Percentiles rank a stretch among this genome's conserved stretches.
phyloP scores from a whole-genome alignment of 2,797 vertebrate species.

The Cynodonichthys magdalenae region DNA sequence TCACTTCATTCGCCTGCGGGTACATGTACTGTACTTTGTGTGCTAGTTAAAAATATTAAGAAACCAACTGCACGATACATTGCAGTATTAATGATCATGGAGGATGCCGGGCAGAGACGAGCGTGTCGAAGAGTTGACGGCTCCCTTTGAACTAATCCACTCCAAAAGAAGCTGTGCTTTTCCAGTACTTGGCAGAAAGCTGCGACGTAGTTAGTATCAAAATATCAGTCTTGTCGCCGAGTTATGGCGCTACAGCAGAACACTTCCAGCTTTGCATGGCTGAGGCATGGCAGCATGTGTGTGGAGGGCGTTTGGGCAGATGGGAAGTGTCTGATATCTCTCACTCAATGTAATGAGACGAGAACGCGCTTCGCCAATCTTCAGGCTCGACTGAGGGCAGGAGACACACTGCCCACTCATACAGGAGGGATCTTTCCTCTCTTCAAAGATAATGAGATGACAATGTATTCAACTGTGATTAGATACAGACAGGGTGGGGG shows the following conservation, averaged over 20 bases:
- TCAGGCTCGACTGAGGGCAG: slow-evolving; percentile 69
- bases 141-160: slow-evolving; percentile 4
- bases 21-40: slow-evolving; percentile 33
- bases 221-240: slow-evolving; percentile 11
- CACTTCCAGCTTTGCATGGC: slow-evolving; percentile 47
- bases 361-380: slow-evolving; percentile 74
- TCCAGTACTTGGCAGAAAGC: slow-evolving; percentile 6
- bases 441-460: slow-evolving; percentile 84
- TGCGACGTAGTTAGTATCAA: slow-evolving; percentile 25
- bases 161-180: slow-evolving; percentile 9
- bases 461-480: slow-evolving; percentile 82
- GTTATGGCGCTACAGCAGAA: slow-evolving; percentile 34
- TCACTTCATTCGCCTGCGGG: slow-evolving; percentile 17
- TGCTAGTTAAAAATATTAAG: slow-evolving; percentile 46
- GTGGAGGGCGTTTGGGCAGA: slow-evolving; percentile 71
- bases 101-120: slow-evolving; percentile 3
- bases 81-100: slow-evolving; percentile 41
- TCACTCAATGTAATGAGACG: slow-evolving; percentile 79
- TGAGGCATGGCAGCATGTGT: slow-evolving; percentile 63
- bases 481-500: slow-evolving; percentile 58
- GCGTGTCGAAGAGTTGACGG: background rate
- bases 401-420: slow-evolving; percentile 75
- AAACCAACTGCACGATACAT: slow-evolving; percentile 32
- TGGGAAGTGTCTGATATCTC: slow-evolving; percentile 79
- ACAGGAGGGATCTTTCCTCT: slow-evolving; percentile 73